phyloP scores from a whole-genome alignment of 2,797 vertebrate genomes.

The Scyliorhinus canicula region DNA sequence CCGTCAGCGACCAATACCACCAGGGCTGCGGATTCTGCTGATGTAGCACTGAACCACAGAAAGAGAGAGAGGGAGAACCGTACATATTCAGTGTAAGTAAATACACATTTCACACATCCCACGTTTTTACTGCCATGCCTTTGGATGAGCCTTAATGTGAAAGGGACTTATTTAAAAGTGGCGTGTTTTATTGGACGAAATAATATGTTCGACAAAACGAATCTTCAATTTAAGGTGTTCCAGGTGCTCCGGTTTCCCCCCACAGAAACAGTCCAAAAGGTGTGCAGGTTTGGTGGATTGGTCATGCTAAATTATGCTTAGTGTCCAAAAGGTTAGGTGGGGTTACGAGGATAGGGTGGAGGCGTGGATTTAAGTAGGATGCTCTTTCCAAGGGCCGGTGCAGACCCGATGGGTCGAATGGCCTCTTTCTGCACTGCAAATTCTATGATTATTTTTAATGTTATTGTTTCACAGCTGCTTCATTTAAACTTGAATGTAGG shows the following conservation, averaged over 20 bases:
- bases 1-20: neutral
- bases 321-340: too few species aligned
- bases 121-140: neutral
- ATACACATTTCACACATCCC: neutral
- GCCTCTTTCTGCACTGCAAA: too few species aligned
- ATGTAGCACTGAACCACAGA: neutral
- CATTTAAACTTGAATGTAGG: neutral
- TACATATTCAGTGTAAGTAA: constrained; percentile 2
- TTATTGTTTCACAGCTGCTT: neutral
- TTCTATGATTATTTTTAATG: too few species aligned
- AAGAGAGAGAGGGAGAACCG: neutral
- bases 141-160: neutral
- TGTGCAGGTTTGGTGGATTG: too few species aligned
- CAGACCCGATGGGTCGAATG: too few species aligned
- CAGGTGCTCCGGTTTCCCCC: too few species aligned
- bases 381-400: too few species aligned
- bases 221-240: neutral
- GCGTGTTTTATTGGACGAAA: neutral
- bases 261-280: too few species aligned
- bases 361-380: too few species aligned
- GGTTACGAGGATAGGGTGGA: too few species aligned
- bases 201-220: neutral
- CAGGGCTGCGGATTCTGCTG: neutral
- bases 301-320: too few species aligned
- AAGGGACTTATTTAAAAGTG: neutral